A percentile compares a stretch with the other conserved stretches of the same genome.
phyloP scores from a whole-genome alignment of 2,797 vertebrate species.

The Tokudaia muenninki region DNA sequence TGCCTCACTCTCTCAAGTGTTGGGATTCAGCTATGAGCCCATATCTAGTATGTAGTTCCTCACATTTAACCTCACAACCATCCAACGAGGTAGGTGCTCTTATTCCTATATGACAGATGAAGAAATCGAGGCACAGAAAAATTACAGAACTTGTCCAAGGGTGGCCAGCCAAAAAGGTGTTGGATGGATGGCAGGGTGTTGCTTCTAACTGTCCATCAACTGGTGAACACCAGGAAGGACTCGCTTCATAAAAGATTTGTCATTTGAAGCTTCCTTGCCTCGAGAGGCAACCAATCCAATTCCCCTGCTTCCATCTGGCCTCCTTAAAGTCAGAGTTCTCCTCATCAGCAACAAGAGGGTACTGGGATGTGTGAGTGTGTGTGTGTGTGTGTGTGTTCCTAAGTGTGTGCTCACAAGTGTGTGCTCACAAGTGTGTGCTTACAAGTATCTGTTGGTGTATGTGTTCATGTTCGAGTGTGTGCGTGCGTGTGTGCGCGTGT shows the following conservation, averaged over 20 bases:
- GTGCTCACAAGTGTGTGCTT: too few relatives aligned
- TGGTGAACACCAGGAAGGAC: not conserved
- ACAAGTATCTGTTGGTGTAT: too few relatives aligned
- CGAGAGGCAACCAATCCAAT: not conserved
- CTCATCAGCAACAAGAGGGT: not conserved
- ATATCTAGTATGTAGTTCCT: not conserved
- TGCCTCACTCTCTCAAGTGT: not conserved
- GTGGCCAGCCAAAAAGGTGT: not conserved
- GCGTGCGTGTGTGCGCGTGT: not conserved
- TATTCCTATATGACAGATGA: constrained; percentile 9
- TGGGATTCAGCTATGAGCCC: not conserved
- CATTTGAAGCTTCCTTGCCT: not conserved
- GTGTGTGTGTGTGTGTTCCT: not conserved
- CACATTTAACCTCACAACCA: not conserved
- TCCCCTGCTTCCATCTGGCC: not conserved
- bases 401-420: not conserved
- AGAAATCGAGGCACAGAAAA: not conserved
- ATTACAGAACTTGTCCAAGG: not conserved
- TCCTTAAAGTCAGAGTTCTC: not conserved
- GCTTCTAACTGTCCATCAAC: not conserved
- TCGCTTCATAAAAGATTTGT: not conserved
- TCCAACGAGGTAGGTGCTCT: not conserved
- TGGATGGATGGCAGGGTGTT: not conserved
- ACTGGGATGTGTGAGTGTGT: not conserved
- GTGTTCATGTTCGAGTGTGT: not conserved